A percentile compares a stretch with the other conserved stretches of the same genome.
Conservation (phyloP, 2,888 invertebrate genomes). For the Hypolimnas misippus region DNA sequence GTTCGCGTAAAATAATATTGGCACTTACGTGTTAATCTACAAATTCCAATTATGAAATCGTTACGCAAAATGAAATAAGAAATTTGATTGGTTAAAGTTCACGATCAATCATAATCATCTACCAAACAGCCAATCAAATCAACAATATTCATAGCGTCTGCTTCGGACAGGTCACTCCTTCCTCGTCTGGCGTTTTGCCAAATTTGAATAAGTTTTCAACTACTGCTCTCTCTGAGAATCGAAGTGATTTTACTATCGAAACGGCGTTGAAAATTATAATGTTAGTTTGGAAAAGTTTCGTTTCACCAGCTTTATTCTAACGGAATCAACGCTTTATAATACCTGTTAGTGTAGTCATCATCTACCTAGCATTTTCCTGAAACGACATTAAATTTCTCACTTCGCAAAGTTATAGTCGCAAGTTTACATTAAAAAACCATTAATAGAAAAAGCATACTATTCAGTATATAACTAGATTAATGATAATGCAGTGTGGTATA, state of each 20-base stretch:
- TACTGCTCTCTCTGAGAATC: constrained; percentile 5
- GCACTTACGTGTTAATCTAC: too few species aligned
- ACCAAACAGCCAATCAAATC: constrained; percentile 1
- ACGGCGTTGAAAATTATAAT: background rate
- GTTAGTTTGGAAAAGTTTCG: background rate
- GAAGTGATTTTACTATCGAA: constrained; percentile 1
- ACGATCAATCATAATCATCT: constrained; percentile 2
- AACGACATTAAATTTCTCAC: too few species aligned
- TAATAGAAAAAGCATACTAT: too few species aligned
- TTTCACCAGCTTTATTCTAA: background rate
- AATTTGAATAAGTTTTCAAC: constrained; percentile 21
- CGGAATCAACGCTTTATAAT: background rate
- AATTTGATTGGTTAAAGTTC: background rate
- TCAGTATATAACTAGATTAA: too few species aligned
- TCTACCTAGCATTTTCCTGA: too few species aligned
- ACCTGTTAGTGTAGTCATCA: too few species aligned
- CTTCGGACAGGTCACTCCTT: constrained; percentile 27
- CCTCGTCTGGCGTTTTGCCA: constrained; percentile 33
- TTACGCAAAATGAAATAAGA: background rate
- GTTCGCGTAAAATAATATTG: too few species aligned
- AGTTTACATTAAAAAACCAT: too few species aligned
- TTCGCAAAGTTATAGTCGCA: too few species aligned
- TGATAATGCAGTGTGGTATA: too few species aligned
- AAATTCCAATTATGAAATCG: background rate
- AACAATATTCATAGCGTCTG: constrained; percentile 1